Evolutionary conservation across 92 coral and sea anemone genomes (phyloP), one percentile per base, ranked within the genome.

Genomic region (Paragorgia papillata): DNA sequence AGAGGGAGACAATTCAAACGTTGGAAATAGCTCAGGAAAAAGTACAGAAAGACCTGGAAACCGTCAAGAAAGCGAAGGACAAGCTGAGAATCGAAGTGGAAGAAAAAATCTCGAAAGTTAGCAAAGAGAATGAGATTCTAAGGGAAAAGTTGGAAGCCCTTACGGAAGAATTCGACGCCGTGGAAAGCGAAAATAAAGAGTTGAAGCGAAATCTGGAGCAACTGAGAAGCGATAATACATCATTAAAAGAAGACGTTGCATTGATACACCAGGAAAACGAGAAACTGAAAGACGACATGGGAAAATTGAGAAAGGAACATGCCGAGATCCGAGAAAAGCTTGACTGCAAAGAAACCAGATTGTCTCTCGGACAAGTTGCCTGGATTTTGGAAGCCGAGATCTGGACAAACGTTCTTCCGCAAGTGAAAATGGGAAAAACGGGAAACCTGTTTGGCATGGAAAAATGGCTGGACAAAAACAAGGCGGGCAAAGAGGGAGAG

Each of bases 71-170:
- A 68, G 59, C 58, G 8, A 68, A 68, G 48, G 75, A 68, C 20
- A 54, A 29, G 39, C 75, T 68, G 22, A 43, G 75, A 48, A 49
- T 68, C 59, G 75, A 85, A 40, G 70, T 58, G 33, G 57, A 86
- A 41, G 73, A 74, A 59, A 51, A 57, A 49, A 54, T 82, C 2
- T 74, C 83, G 7, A 89, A 82, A 53, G 79, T 88, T 49, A 76
- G 70, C 24, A 69, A 65, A 24, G 96, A 90, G 58, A 89, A 88
- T 55, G 83, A 84, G 18, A 89, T 85, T n/a, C 89, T 93, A 8
- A 69, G 35, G 44, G 74, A 81, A 50, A 85, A 90, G 54, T 66
- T 90, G 9, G 96, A 96, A 50, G 93, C 96, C 10, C 74, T 93
- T 62, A 89, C 88, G 14, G 48, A 68, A 12, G 75, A 68, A 14